phyloP scores from a whole-genome alignment of 2,113 vertebrate genomes.

The Chionomys nivalis region DNA sequence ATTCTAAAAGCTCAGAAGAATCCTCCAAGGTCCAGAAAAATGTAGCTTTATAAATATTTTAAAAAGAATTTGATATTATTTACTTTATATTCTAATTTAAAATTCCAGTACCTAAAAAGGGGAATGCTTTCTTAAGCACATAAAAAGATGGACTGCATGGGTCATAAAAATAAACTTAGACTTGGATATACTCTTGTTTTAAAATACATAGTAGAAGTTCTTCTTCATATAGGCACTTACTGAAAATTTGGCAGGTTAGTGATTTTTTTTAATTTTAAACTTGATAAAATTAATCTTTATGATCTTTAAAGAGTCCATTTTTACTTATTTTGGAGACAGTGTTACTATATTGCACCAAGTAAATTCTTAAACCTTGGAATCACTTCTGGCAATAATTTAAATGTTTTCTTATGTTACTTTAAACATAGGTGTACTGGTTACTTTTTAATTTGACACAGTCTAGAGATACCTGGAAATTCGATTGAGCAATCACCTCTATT shows the following conservation, averaged over 20 bases:
- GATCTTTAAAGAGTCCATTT: constrained; percentile 13
- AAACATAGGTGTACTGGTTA: neutral
- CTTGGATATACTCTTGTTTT: neutral
- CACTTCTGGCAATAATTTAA: constrained; percentile 4
- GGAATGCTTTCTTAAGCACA: neutral
- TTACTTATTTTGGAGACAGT: neutral
- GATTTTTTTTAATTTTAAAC: constrained; percentile 47
- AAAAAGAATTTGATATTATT: constrained; percentile 11
- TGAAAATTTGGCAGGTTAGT: constrained; percentile 19
- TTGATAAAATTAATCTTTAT: constrained; percentile 36
- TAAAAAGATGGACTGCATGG: neutral
- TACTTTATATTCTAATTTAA: constrained; percentile 56
- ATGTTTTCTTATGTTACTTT: neutral
- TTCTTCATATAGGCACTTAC: constrained; percentile 37
- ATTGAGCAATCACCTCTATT: neutral
- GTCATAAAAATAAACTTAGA: constrained; percentile 40
- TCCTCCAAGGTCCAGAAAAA: constrained; percentile 7
- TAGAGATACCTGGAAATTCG: neutral
- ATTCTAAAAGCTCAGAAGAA: constrained; percentile 54
- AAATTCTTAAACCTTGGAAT: neutral
- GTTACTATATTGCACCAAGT: neutral
- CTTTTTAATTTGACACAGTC: neutral
- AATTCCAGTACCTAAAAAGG: constrained; percentile 40
- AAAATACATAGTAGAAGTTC: neutral
- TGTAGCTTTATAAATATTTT: constrained; percentile 33